Base-by-base conservation (phyloP, 2,888 invertebrate species). In the Lymantria dispar region DNA sequence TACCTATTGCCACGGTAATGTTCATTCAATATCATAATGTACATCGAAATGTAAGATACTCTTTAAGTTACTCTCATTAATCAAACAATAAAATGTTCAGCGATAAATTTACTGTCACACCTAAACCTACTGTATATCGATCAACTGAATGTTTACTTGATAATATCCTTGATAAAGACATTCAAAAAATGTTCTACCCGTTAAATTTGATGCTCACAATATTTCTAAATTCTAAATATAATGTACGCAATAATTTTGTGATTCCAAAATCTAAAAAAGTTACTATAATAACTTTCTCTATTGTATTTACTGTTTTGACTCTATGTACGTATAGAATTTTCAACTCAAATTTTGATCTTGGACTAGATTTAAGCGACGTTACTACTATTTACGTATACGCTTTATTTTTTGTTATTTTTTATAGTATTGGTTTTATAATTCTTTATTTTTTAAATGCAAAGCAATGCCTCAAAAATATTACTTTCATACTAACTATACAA, bases 101-200 rank as follows among this genome's bases (percentile, higher is more conserved):
- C 13, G 48, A 42, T 15, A 44, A 10, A 3, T 15, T 40, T 12
- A 43, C 47, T 41, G 29, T 11, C 0, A 48, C 40, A 8, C 9
- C 14, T 9, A 45, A 22, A 10, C n/a, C 7, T 31, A 30, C 31
- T 43, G 15, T 1, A 7, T 3, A 38, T 38, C n/a, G 2, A n/a
- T 38, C 40, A 14, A 2, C 13, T 7, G 64, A 63, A 46, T 36
- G 43, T 15, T 31, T 57, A 12, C 14, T 51, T 5, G 22, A 48
- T n/a, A 63, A 63, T 10, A 52, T 40, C 37, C 8, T 65, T 1
- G 54, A 66, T 7, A 55, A 52, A 48, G 54, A 58, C 7, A 29
- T 63, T 0, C 42, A 55, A 38, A 48, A 43, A 42, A 55, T 60
- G n/a, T 37, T 63, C 1, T 48, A 39, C 42, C 56, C 64, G 1